Evolutionary conservation across 2,888 invertebrate genomes (phyloP), one percentile per base, ranked within the genome.

Genomic region (Mylabris sibirica): DNA sequence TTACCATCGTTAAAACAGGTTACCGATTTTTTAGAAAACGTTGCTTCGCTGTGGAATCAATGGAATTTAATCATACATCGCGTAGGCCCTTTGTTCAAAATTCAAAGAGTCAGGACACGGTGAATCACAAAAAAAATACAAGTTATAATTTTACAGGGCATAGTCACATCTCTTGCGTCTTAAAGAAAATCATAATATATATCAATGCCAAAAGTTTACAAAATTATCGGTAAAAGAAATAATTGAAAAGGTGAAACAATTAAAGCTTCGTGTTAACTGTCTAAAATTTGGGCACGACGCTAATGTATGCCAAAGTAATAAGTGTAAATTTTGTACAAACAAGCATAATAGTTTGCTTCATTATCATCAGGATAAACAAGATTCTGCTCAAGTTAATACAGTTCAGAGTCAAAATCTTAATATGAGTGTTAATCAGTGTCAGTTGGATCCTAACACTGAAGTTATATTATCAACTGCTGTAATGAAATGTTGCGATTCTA

Each of bases 201-300:
- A 35, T 11, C 35, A 35, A 35, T 35, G 35, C 9, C 49, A 17
- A 59, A 41, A 30, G 38, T 9, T 5, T 6, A 4, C 20, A 49
- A 59, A 67, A 60, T 49, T 35, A 11, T 11, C 35, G 2, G 59
- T 59, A 44, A 64, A 1, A 49, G 4, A 64, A 2, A n/a, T 59
- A 38, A 38, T 34, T 20, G 60, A 57, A 9, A 20, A 62, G 59
- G 63, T 63, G 1, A 68, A 68, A 38, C 49, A 65, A 59, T 41
- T 62, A 20, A 66, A 66, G 30, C 26, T 71, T 34, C 68, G 71
- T 41, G 49, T 61, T 35, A 71, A 68, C 38, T 71, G 68, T 44
- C 11, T 71, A n/a, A 44, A 65, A n/a, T 35, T 34, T 35, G 64
- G 49, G 34, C 68, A 66, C 26, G 35, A 49, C 22, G 22, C 26